Conservation (phyloP, 2,888 invertebrate species). For the Cabera pusaria region DNA sequence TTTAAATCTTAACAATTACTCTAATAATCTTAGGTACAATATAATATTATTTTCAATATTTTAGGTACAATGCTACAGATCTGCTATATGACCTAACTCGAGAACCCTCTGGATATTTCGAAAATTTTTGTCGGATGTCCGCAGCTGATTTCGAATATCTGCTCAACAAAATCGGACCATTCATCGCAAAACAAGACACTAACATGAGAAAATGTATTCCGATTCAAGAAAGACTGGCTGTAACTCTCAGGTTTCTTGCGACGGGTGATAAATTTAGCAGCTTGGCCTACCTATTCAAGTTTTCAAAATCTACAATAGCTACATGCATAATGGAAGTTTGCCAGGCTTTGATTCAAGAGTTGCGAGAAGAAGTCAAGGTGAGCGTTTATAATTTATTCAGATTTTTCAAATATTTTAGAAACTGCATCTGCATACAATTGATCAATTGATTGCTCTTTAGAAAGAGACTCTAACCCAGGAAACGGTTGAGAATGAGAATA, state of each 20-base stretch:
- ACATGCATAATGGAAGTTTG: constrained; percentile 17
- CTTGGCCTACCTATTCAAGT: constrained; percentile 16
- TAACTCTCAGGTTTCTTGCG: constrained; percentile 18
- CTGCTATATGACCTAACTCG: constrained; percentile 14
- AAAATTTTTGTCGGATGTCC: constrained; percentile 15
- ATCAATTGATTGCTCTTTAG: constrained; percentile 17
- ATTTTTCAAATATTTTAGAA: constrained; percentile 14
- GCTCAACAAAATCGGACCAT: constrained; percentile 14
- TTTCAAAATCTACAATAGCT: constrained; percentile 18
- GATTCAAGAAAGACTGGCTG: constrained; percentile 17
- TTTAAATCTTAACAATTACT: too few relatives aligned
- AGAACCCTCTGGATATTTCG: constrained; percentile 16
- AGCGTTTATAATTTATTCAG: constrained; percentile 18
- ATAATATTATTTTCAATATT: constrained; percentile 17
- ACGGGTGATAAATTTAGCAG: constrained; percentile 17
- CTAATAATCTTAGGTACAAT: constrained; percentile 5
- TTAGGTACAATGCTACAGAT: constrained; percentile 18
- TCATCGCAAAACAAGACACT: constrained; percentile 13
- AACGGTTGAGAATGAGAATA: constrained; percentile 21
- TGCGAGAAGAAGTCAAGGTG: constrained; percentile 14
- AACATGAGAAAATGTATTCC: constrained; percentile 19
- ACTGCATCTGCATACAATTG: constrained; percentile 18
- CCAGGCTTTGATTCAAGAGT: constrained; percentile 15
- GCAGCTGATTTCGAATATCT: constrained; percentile 13
- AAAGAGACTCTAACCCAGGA: constrained; percentile 19